phyloP scores from a whole-genome alignment of 2,888 invertebrate species.

The Hololepta plana region DNA sequence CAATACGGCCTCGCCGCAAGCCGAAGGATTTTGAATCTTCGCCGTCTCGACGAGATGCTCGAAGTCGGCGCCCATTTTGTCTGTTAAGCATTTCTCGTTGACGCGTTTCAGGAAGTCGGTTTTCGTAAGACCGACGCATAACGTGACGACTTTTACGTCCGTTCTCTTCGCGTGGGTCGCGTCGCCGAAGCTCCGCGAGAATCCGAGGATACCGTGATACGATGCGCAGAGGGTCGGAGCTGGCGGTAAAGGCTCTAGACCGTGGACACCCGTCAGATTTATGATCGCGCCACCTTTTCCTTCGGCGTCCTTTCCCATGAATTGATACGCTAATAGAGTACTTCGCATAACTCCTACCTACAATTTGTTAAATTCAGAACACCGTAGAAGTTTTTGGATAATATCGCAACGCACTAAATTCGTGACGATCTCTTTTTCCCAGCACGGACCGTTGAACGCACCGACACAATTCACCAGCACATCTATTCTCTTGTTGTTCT shows the following conservation, averaged over 20 bases:
- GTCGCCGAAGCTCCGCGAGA: conserved; percentile 21
- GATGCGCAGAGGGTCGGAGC: conserved; percentile 29
- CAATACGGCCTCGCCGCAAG: conserved; percentile 18
- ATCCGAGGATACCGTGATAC: conserved; percentile 23
- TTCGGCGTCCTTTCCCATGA: conserved; percentile 24
- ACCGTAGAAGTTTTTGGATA: too few relatives aligned
- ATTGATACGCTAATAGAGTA: conserved; percentile 22
- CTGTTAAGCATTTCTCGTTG: conserved; percentile 12
- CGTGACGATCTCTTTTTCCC: conserved; percentile 22
- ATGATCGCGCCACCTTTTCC: conserved; percentile 32
- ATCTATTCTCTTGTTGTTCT: conserved; percentile 13
- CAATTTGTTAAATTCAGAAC: too few relatives aligned
- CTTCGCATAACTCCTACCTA: conserved; percentile 25
- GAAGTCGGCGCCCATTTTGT: conserved; percentile 9
- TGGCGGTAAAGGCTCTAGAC: conserved; percentile 26
- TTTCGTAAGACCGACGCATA: conserved; percentile 23
- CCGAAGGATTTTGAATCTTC: conserved; percentile 16
- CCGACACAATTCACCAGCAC: conserved; percentile 19
- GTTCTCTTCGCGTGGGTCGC: conserved; percentile 17
- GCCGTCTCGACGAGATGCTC: conserved; percentile 11
- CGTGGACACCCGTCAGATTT: conserved; percentile 32
- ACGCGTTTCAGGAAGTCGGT: conserved; percentile 19
- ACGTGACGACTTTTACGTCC: conserved; percentile 24
- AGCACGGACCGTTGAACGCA: conserved; percentile 20
- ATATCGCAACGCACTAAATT: conserved; percentile 20